Evolutionary conservation across 2,797 vertebrate genomes (phyloP).

Genomic region (Hoplostethus atlanticus): DNA sequence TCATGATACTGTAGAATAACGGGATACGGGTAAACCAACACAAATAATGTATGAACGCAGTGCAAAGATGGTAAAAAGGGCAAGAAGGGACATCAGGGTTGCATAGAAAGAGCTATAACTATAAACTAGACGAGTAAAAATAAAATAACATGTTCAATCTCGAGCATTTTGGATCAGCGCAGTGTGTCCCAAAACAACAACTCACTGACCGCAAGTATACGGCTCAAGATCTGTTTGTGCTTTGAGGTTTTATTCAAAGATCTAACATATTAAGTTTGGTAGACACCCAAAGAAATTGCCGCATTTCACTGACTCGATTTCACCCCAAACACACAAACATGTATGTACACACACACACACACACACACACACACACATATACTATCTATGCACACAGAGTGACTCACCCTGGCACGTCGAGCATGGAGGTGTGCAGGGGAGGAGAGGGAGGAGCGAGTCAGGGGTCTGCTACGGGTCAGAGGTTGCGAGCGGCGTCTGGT

Average conservation of each 20-base stretch:
- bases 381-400: neutral
- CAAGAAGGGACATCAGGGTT: neutral
- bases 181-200: neutral
- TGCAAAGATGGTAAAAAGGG: neutral
- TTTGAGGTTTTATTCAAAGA: conserved; percentile 2
- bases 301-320: no score
- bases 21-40: neutral
- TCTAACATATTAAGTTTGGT: conserved; percentile 21
- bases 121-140: neutral
- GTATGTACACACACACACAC: neutral
- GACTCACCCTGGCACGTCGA: conserved; percentile 65
- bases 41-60: neutral
- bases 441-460: conserved; percentile 72
- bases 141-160: neutral
- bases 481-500: conserved; percentile 56
- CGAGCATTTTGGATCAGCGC: neutral
- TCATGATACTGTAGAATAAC: no score
- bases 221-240: neutral
- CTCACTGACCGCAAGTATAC: neutral
- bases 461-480: conserved; percentile 78
- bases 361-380: neutral
- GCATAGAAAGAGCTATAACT: neutral
- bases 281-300: no score
- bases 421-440: conserved; percentile 63
- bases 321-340: no score